Evolutionary conservation across 2,113 vertebrate genomes (phyloP).

Genomic region (Crotalus viridis): DNA sequence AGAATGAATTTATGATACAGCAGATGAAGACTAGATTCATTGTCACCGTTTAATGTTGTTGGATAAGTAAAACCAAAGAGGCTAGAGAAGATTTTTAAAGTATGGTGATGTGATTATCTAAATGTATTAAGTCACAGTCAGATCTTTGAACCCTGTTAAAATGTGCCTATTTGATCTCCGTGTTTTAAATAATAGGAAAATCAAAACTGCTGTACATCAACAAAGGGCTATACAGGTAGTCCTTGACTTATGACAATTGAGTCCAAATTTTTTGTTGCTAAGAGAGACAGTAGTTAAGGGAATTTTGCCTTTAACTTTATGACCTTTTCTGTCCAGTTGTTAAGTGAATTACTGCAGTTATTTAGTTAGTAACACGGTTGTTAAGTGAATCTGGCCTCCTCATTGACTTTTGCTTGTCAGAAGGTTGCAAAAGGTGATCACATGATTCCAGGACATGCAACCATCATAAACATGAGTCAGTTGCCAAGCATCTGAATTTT

Average conservation of each 20-base stretch:
- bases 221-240: background rate
- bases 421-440: background rate
- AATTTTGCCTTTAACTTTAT: background rate
- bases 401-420: background rate
- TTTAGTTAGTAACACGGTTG: background rate
- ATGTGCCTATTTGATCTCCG: background rate
- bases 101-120: background rate
- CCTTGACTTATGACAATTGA: too few relatives aligned
- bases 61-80: background rate
- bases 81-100: background rate
- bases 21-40: background rate
- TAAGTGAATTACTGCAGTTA: background rate
- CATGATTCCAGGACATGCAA: background rate
- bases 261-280: too few relatives aligned
- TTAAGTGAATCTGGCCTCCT: background rate
- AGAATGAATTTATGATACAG: background rate
- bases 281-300: too few relatives aligned
- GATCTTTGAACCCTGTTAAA: background rate
- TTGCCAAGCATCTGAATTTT: background rate
- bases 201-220: background rate
- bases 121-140: background rate
- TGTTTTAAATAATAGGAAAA: background rate
- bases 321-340: background rate
- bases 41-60: background rate
- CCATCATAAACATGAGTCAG: background rate